Conservation (phyloP, 2,888 invertebrate genomes). For the Anorthoa munda region DNA sequence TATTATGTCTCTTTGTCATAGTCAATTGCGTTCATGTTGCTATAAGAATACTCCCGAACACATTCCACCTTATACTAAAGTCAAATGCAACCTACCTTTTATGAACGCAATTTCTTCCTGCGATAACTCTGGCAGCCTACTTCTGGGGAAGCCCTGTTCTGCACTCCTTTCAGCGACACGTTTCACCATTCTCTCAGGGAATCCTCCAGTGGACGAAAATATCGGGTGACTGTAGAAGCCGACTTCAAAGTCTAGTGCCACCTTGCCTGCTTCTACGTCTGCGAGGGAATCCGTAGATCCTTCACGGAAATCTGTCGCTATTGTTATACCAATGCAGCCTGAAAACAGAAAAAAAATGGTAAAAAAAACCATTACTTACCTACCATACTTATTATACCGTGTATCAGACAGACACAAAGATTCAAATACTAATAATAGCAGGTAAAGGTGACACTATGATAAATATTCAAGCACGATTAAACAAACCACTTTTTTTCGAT, state of each 20-base stretch:
- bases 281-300: constrained; percentile 74
- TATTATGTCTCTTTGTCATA: neutral
- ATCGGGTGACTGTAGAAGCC: constrained; percentile 88
- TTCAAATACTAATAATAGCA: no score
- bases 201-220: constrained; percentile 85
- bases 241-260: constrained; percentile 80
- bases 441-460: neutral
- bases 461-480: neutral
- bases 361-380: no score
- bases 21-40: neutral
- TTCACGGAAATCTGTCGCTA: constrained; percentile 80
- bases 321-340: constrained; percentile 81
- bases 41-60: neutral
- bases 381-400: no score
- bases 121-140: constrained; percentile 87
- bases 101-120: constrained; percentile 80
- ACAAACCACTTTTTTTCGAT: neutral
- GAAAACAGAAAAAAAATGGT: constrained; percentile 16
- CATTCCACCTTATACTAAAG: neutral
- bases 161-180: constrained; percentile 84
- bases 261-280: constrained; percentile 76
- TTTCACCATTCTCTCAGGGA: constrained; percentile 84
- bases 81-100: constrained; percentile 71
- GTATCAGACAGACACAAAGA: no score
- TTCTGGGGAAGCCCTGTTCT: constrained; percentile 84